Evolutionary conservation across 2,797 vertebrate species (phyloP).

Genomic region (Acestrorhynchus altus): DNA sequence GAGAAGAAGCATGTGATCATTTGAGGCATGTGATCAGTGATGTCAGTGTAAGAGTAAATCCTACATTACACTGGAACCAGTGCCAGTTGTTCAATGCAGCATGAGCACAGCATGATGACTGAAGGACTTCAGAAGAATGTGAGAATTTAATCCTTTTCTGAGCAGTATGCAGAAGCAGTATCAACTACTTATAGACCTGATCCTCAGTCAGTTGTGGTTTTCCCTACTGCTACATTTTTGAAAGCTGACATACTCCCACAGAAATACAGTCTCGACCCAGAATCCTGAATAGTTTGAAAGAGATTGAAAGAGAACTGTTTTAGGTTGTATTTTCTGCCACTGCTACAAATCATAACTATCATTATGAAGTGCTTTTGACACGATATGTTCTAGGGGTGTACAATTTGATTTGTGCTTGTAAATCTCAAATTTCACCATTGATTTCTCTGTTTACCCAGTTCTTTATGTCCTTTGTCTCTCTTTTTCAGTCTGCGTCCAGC

Average conservation of each 20-base stretch:
- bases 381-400: not conserved
- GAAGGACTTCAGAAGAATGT: not conserved
- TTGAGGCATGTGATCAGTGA: constrained; percentile 1
- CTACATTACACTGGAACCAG: constrained; percentile 14
- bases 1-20: constrained; percentile 13
- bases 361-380: not conserved
- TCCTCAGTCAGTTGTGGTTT: not conserved
- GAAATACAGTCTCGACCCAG: not conserved
- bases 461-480: too few relatives aligned
- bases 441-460: too few relatives aligned
- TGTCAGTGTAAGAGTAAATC: not conserved
- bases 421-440: not conserved
- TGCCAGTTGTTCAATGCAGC: not conserved
- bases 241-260: not conserved
- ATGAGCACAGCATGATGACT: not conserved
- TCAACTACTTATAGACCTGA: not conserved
- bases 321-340: not conserved
- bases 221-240: not conserved
- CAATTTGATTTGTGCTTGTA: not conserved
- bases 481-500: too few relatives aligned
- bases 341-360: not conserved
- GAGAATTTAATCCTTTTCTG: not conserved
- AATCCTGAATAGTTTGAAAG: not conserved
- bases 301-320: not conserved
- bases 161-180: not conserved